A percentile compares a stretch with the other conserved stretches of the same genome.
Conservation (phyloP, 2,888 invertebrate species). For the Serripes groenlandicus region DNA sequence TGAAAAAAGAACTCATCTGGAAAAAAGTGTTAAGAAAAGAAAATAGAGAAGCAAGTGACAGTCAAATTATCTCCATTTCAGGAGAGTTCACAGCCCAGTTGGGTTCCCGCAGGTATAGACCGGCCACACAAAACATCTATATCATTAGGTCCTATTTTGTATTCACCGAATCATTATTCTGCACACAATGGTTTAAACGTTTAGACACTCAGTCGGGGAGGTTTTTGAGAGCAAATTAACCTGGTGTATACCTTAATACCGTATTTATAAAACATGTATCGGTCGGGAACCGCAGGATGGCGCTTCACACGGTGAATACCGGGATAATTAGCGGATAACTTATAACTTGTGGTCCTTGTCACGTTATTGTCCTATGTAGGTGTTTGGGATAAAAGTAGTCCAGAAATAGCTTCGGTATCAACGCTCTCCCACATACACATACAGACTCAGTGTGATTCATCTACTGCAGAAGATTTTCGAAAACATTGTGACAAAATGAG, state of each 20-base stretch:
- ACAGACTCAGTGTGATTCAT: not conserved
- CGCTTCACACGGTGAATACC: not conserved
- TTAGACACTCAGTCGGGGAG: not conserved
- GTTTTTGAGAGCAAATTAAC: slow-evolving; percentile 17
- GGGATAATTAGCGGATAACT: slow-evolving; percentile 18
- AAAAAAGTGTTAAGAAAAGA: too few species aligned
- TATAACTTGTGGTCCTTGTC: slow-evolving; percentile 19
- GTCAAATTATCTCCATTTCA: slow-evolving; percentile 18
- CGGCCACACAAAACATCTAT: slow-evolving; percentile 19
- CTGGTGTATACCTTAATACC: slow-evolving; percentile 13
- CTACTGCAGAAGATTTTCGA: not conserved
- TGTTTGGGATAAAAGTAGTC: too few species aligned
- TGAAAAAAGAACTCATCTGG: too few species aligned
- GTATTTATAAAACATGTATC: slow-evolving; percentile 25
- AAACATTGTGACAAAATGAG: not conserved
- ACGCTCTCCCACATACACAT: not conserved
- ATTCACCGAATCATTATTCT: slow-evolving; percentile 17
- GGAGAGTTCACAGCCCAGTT: slow-evolving; percentile 5
- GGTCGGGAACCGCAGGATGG: slow-evolving; percentile 7
- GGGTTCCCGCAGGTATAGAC: not conserved
- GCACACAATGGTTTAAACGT: slow-evolving; percentile 22
- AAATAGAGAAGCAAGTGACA: slow-evolving; percentile 18
- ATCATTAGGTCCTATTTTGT: slow-evolving; percentile 13
- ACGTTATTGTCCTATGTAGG: too few species aligned
- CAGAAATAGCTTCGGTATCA: too few species aligned